These are phyloP conservation scores for Trichonephila clavipes DNA, from an alignment of 1,140 invertebrate genomes.

Conservation along the genomic window DNA sequence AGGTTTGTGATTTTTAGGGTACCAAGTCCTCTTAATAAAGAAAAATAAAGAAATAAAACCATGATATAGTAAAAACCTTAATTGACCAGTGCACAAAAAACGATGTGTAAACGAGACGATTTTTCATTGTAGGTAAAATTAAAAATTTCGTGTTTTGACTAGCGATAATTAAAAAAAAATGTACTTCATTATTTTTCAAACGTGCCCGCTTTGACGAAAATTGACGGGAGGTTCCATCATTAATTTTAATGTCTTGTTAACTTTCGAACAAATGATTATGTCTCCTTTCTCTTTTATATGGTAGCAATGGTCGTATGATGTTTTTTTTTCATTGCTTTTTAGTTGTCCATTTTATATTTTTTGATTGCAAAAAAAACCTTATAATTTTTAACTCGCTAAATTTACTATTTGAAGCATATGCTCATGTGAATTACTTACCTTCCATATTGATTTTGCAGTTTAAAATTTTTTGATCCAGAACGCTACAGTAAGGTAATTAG, in stretches of 20 bases:
- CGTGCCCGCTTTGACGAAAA: conserved; percentile 23
- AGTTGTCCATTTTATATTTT: neutral
- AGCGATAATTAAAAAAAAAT: neutral
- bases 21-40: too few species aligned
- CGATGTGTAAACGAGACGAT: neutral
- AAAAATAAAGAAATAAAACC: neutral
- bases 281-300: neutral
- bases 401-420: neutral
- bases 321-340: neutral
- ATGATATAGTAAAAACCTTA: neutral
- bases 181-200: conserved; percentile 4
- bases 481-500: too few species aligned
- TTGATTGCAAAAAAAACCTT: neutral
- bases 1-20: too few species aligned
- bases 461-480: too few species aligned
- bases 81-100: neutral
- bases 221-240: conserved; percentile 34
- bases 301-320: neutral
- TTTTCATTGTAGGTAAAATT: conserved; percentile 50
- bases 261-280: conserved; percentile 23
- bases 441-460: neutral
- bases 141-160: conserved; percentile 6
- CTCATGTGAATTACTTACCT: neutral
- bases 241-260: conserved; percentile 69
- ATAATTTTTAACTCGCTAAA: neutral